phyloP scores from a whole-genome alignment of 1,140 invertebrate genomes.

The Streblospio benedicti region DNA sequence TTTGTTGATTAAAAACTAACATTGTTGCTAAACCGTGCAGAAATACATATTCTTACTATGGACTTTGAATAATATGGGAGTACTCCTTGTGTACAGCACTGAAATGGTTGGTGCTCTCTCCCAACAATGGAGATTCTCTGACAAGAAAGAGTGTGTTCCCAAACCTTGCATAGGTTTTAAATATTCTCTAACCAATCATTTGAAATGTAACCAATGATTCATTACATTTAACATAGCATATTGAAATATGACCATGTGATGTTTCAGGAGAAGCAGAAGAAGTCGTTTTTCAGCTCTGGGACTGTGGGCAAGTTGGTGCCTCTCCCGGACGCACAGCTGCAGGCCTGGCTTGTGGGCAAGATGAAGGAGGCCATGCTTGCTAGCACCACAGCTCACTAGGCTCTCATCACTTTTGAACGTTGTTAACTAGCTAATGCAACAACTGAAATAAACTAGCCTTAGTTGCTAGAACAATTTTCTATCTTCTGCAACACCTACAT shows the following conservation, averaged over 20 bases:
- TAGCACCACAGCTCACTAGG: neutral
- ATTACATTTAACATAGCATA: neutral
- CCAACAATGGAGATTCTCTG: neutral
- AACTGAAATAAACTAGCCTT: no score
- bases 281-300: slow-evolving; percentile 32
- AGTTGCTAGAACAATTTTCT: no score
- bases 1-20: no score
- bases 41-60: no score
- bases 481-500: no score
- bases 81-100: neutral
- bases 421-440: no score
- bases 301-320: slow-evolving; percentile 34
- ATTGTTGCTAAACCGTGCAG: no score
- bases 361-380: slow-evolving; percentile 23
- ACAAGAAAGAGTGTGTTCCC: neutral
- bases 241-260: neutral
- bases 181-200: neutral
- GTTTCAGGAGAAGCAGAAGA: slow-evolving; percentile 38
- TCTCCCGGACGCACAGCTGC: slow-evolving; percentile 32
- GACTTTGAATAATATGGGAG: no score
- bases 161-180: no score
- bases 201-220: neutral
- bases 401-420: slow-evolving; percentile 1
- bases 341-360: slow-evolving; percentile 23
- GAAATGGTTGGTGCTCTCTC: neutral